Base-by-base conservation (phyloP, 2,888 invertebrate species). In the Ochropacha duplaris region DNA sequence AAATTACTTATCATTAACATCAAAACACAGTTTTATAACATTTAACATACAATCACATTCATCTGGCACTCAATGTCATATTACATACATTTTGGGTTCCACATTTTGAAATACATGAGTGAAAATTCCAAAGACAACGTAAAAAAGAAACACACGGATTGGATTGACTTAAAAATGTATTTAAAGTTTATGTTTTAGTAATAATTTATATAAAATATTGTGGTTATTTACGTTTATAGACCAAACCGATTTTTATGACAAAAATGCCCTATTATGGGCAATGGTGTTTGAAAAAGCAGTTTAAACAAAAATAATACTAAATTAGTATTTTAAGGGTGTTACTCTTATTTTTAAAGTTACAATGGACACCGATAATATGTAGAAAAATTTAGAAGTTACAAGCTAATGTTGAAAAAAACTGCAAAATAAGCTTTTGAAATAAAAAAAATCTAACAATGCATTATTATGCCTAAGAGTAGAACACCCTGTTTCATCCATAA, bases 401-500 rank as follows among this genome's bases (percentile, higher is more conserved):
- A 66, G 65, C 71, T 77, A 71, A 66, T 67, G 60, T 57, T 34
- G 55, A 49, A 55, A 44, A 44, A 57, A 74, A 75, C 75, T 71
- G 76, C 72, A 77, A 81, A 71, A 26, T 61, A 68, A 44, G 39
- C 50, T 62, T 56, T 56, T 36, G 4, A 12, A 62, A 70, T 70
- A 61, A 61, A 66, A 68, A 66, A 72, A 64, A 54, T 56, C 34
- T 55, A 68, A 72, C 72, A 68, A 66, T 76, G 85, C 87, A 82
- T 80, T 78, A 79, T 74, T 82, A 88, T 88, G 88, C 85, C 88
- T 91, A 91, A 79, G 80, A 84, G 81, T 81, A 79, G 73, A 83
- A 83, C 88, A 92, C 92, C 92, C 92, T 92, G 92, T 91, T 78
- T 87, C 78, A 87, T 88, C 90, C 90, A 90, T 88, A 85, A 87